Conservation (phyloP, 2,113 vertebrate species). For the Coracopsis vasa region DNA sequence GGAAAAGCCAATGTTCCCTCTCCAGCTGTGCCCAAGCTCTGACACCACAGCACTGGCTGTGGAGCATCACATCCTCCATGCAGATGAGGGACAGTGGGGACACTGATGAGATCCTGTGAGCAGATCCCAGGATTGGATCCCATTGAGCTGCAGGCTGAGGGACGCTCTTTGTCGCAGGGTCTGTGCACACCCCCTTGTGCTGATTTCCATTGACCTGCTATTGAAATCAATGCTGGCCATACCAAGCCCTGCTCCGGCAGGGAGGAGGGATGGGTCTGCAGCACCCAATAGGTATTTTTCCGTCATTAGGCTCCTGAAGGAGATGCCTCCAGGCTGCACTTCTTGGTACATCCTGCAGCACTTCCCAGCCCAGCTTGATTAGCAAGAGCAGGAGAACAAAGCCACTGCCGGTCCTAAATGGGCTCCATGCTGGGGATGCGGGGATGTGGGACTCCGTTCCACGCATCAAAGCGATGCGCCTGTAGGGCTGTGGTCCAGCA, state of each 20-base stretch:
- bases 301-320: not conserved
- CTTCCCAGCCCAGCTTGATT: not conserved
- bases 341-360: not conserved
- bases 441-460: fast-evolving
- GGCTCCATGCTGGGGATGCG: fast-evolving
- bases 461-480: fast-evolving
- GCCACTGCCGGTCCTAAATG: fast-evolving
- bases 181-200: not conserved
- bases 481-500: not conserved
- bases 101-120: not conserved
- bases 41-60: fast-evolving
- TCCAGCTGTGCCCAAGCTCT: fast-evolving
- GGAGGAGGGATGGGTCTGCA: not conserved
- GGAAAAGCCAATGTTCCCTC: not conserved
- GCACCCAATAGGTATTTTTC: not conserved
- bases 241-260: not conserved
- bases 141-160: fast-evolving
- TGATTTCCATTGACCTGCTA: slow-evolving; percentile 24
- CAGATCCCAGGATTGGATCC: not conserved
- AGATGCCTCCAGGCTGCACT: not conserved
- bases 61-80: fast-evolving
- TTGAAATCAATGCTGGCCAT: not conserved
- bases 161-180: not conserved
- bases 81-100: not conserved
- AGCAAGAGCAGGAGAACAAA: not conserved